Evolutionary conservation across 2,113 vertebrate genomes (phyloP).

Genomic region (Lipotes vexillifer): DNA sequence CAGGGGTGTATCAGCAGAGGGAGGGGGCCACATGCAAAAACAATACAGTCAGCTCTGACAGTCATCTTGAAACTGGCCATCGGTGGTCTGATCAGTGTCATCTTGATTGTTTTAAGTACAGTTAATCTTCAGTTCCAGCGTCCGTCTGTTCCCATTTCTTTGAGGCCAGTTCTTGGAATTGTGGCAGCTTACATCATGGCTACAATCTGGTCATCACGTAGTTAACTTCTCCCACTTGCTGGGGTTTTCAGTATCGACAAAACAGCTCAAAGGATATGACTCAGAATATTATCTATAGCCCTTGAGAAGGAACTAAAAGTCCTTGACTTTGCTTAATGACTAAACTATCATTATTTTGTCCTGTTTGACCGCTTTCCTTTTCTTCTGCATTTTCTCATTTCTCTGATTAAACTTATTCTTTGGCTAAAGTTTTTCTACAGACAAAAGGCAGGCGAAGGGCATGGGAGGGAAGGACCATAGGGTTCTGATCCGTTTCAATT

Average conservation of each 20-base stretch:
- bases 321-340: not conserved
- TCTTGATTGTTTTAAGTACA: not conserved
- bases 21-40: not conserved
- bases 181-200: not conserved
- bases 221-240: not conserved
- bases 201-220: not conserved
- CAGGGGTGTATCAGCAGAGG: not conserved
- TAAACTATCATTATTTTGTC: not conserved
- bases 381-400: not conserved
- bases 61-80: not conserved
- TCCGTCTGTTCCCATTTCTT: not conserved
- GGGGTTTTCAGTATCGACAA: accelerated
- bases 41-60: too few relatives aligned
- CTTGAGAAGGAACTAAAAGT: not conserved
- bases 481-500: not conserved
- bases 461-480: not conserved
- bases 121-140: not conserved
- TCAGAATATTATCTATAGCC: not conserved
- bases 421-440: not conserved
- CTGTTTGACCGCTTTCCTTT: not conserved
- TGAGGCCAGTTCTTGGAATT: not conserved
- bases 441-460: not conserved
- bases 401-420: not conserved
- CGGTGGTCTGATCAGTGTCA: not conserved
- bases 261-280: not conserved